These are phyloP conservation scores for Sisyra nigra DNA, from an alignment of 2,888 invertebrate species.

Conservation along the genomic window DNA sequence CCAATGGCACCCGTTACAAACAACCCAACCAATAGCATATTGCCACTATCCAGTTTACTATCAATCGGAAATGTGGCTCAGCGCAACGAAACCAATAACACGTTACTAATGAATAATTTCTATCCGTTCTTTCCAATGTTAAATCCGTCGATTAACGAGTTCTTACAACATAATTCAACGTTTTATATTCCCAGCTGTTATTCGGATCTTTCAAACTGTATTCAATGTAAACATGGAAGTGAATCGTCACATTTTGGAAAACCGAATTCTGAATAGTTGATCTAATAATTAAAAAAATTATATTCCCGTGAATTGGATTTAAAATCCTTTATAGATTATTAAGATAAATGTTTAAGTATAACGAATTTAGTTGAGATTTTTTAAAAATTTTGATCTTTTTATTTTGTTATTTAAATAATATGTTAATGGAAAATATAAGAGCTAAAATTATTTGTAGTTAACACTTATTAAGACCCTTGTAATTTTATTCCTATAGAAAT, in stretches of 20 bases:
- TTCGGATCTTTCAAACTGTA: constrained; percentile 4
- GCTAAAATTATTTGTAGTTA: too few species aligned
- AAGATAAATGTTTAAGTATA: background rate
- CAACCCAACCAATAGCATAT: constrained; percentile 19
- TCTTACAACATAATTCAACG: background rate
- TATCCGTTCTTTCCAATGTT: constrained; percentile 28
- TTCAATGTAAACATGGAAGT: constrained; percentile 5
- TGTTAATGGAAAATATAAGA: too few species aligned
- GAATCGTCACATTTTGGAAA: background rate
- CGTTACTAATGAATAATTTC: constrained; percentile 25
- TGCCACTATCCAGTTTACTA: constrained; percentile 3
- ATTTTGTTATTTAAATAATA: too few species aligned
- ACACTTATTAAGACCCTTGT: too few species aligned
- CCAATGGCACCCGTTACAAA: constrained; percentile 21
- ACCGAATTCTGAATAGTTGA: background rate
- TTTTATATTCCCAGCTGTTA: background rate
- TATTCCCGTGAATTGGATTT: background rate
- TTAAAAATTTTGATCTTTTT: too few species aligned
- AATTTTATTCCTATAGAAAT: too few species aligned
- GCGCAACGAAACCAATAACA: too few species aligned
- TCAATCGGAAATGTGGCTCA: background rate
- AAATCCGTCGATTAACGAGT: constrained; percentile 16
- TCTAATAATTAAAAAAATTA: background rate
- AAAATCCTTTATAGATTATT: background rate
- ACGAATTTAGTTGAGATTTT: background rate